Conservation (phyloP, 2,797 vertebrate genomes). For the Pyrocephalus nanus region DNA sequence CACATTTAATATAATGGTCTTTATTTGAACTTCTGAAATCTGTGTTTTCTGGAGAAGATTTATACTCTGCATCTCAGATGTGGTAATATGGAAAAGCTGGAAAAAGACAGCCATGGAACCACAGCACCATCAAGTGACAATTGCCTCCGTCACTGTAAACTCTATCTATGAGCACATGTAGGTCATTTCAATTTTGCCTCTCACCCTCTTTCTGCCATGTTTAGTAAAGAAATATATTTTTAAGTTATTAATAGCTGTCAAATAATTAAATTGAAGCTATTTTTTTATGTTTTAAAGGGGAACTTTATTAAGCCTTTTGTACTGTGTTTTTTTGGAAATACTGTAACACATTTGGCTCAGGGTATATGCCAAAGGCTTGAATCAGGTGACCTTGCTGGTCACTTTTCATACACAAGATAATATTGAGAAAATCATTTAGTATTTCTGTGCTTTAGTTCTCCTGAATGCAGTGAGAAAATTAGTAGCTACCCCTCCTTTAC, state of each 20-base stretch:
- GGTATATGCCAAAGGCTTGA: background rate
- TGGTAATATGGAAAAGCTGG: background rate
- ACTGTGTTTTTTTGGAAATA: background rate
- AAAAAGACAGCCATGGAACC: background rate
- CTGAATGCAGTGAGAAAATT: background rate
- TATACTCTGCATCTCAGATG: background rate
- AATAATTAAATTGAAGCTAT: background rate
- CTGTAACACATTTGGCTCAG: background rate
- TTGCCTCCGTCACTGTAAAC: background rate
- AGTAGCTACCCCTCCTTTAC: background rate
- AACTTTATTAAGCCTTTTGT: background rate
- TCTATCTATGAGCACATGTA: background rate
- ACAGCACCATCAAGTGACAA: conserved; percentile 66
- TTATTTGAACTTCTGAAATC: background rate
- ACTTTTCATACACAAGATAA: background rate
- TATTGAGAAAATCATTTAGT: background rate
- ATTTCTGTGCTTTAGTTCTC: background rate
- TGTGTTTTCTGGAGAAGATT: conserved; percentile 33
- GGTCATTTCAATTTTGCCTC: background rate
- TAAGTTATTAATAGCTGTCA: background rate
- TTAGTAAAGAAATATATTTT: background rate
- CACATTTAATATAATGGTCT: background rate
- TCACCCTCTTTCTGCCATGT: background rate
- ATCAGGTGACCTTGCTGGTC: background rate
- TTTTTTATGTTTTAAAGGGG: background rate